These are phyloP conservation scores for Sylvia borin DNA, from an alignment of 2,797 vertebrate genomes.

Conservation along the genomic window DNA sequence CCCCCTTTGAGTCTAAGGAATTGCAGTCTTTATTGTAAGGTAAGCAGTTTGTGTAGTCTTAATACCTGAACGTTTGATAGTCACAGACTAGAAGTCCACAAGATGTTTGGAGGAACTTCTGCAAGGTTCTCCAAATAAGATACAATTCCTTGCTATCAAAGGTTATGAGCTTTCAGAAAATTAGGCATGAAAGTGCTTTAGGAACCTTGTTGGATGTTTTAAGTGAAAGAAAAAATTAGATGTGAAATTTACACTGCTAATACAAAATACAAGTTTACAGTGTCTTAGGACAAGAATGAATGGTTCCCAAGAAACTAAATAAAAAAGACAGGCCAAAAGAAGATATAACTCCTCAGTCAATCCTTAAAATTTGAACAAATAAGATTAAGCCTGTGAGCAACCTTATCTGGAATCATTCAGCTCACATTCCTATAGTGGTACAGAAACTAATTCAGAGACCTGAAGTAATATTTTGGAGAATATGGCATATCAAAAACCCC, in stretches of 20 bases:
- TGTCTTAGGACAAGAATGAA: conserved; percentile 25
- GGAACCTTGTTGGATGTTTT: conserved; percentile 23
- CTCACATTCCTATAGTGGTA: neutral
- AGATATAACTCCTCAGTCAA: conserved; percentile 26
- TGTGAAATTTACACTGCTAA: conserved; percentile 24
- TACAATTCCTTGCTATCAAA: conserved; percentile 9
- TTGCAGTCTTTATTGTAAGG: neutral
- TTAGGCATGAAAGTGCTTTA: conserved; percentile 16
- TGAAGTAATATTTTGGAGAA: neutral
- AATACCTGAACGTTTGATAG: neutral
- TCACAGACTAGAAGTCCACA: conserved; percentile 12
- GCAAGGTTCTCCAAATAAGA: conserved; percentile 47
- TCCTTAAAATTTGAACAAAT: conserved; percentile 36
- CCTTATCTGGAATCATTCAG: neutral
- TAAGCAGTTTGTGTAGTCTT: neutral
- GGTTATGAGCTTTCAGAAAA: conserved; percentile 36
- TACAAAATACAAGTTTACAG: neutral
- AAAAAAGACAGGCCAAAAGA: neutral
- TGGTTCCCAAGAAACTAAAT: conserved; percentile 22
- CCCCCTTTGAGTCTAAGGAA: neutral
- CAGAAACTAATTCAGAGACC: neutral
- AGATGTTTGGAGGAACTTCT: conserved; percentile 23
- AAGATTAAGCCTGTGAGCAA: neutral
- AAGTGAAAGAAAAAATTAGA: conserved; percentile 32
- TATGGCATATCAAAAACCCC: neutral